These are phyloP conservation scores for Agrypnia vestita DNA, from an alignment of 1,140 invertebrate genomes.

Conservation along the genomic window DNA sequence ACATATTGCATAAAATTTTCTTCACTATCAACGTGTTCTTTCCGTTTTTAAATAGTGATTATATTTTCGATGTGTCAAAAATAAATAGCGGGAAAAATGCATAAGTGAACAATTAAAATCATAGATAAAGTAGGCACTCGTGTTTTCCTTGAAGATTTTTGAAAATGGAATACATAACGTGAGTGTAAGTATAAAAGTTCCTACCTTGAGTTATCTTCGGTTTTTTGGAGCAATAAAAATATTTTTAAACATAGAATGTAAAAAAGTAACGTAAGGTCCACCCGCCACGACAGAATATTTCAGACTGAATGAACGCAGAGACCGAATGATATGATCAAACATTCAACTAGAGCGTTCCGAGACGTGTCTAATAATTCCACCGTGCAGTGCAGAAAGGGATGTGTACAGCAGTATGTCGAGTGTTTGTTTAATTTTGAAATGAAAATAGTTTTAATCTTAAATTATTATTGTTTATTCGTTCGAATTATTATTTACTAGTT, in stretches of 20 bases:
- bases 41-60: too few species aligned
- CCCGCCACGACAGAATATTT: constrained; percentile 2
- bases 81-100: too few species aligned
- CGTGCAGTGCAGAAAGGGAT: too few species aligned
- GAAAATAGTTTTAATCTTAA: too few species aligned
- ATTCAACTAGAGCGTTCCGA: background rate
- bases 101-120: background rate
- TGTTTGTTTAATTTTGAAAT: too few species aligned
- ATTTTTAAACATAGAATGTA: constrained; percentile 20
- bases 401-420: too few species aligned
- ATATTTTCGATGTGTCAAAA: too few species aligned
- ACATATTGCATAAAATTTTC: constrained; percentile 42
- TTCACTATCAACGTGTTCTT: too few species aligned
- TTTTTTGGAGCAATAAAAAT: background rate
- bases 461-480: too few species aligned
- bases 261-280: constrained; percentile 14
- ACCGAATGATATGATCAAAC: constrained; percentile 37
- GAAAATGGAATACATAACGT: constrained; percentile 5
- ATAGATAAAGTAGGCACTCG: background rate
- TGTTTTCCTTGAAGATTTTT: background rate
- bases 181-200: constrained; percentile 7
- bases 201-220: constrained; percentile 2
- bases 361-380: background rate
- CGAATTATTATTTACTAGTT: too few species aligned
- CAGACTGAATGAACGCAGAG: constrained; percentile 39